A percentile compares a stretch with the other conserved stretches of the same genome.
These are phyloP conservation scores for Diglossa cyanea DNA, from an alignment of 2,797 vertebrate genomes.

Conservation along the genomic window DNA sequence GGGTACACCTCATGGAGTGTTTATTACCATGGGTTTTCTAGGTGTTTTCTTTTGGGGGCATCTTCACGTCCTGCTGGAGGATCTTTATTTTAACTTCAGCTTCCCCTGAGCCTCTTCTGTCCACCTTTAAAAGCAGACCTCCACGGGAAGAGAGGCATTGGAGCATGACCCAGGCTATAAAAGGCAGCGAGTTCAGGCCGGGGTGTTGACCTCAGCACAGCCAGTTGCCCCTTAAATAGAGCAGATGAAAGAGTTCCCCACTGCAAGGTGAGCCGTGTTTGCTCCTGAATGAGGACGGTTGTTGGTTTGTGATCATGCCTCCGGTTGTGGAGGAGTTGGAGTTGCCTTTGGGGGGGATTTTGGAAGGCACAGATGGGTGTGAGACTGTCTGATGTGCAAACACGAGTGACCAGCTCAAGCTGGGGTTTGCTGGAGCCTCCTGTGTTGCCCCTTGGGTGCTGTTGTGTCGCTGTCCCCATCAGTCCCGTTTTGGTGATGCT, in stretches of 20 bases:
- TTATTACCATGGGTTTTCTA: not conserved
- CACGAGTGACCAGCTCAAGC: rapidly evolving
- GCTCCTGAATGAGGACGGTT: rapidly evolving
- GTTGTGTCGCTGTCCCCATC: rapidly evolving
- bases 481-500: not conserved
- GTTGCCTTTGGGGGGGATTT: rapidly evolving
- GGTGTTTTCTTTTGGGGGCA: not conserved
- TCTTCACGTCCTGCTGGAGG: not conserved
- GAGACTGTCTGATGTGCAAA: not conserved
- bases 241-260: not conserved
- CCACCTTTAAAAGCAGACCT: not conserved
- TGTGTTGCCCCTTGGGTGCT: rapidly evolving
- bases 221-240: constrained; percentile 43
- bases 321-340: not conserved
- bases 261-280: not conserved
- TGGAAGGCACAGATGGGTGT: rapidly evolving
- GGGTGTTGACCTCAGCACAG: constrained; percentile 32
- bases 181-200: not conserved
- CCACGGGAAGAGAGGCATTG: not conserved
- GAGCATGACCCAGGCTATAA: not conserved
- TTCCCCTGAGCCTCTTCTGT: not conserved
- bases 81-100: not conserved
- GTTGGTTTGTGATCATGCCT: not conserved
- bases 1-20: not conserved
- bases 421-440: not conserved